Conservation (phyloP, 1,140 invertebrate genomes). For the Meloidogyne chitwoodi region DNA sequence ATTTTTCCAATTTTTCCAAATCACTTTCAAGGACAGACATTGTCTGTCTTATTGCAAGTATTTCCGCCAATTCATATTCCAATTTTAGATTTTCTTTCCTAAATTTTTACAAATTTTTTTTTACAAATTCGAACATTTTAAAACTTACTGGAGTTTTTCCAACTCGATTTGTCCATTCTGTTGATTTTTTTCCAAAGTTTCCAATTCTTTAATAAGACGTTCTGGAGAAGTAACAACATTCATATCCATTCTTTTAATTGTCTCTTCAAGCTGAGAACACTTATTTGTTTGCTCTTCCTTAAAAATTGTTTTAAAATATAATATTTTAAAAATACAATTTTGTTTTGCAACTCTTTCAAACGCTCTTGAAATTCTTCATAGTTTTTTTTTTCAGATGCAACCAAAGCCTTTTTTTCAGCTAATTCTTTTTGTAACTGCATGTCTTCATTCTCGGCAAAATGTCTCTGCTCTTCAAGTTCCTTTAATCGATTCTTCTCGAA, state of each 20-base stretch:
- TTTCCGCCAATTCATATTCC: slow-evolving; percentile 12
- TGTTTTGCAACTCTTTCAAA: not conserved
- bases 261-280: slow-evolving; percentile 1
- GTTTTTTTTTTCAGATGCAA: slow-evolving; percentile 1
- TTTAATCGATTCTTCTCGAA: not conserved
- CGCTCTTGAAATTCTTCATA: not conserved
- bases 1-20: not conserved
- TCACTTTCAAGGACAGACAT: not conserved
- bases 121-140: no score
- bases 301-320: not conserved
- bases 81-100: not conserved
- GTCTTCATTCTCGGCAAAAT: not conserved
- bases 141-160: not conserved
- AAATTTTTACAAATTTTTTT: not conserved
- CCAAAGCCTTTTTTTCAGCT: not conserved
- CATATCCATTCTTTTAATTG: slow-evolving; percentile 11
- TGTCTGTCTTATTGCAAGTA: not conserved
- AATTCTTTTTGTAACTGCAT: not conserved
- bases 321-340: not conserved
- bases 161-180: not conserved
- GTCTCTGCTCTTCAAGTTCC: not conserved
- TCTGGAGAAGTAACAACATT: slow-evolving; percentile 15
- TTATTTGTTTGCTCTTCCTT: not conserved
- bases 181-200: not conserved
- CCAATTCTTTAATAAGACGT: slow-evolving; percentile 6